A percentile compares a stretch with the other conserved stretches of the same genome.
Evolutionary conservation across 2,888 invertebrate genomes (phyloP).

Genomic region (Mesorhabditis belari): DNA sequence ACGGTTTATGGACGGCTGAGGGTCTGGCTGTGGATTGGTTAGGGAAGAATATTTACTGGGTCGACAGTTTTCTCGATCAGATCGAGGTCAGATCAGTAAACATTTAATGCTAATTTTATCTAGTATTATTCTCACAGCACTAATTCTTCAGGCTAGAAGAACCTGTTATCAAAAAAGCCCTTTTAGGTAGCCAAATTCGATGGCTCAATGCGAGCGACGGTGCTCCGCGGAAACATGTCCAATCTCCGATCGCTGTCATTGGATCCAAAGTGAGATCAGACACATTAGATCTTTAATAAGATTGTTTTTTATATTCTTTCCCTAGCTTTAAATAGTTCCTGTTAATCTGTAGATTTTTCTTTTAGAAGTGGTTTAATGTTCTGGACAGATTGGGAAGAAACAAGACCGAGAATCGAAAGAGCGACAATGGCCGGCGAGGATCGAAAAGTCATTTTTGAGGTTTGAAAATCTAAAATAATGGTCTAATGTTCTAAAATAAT

Average conservation of each 20-base stretch:
- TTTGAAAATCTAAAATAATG: no score
- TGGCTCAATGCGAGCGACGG: conserved; percentile 70
- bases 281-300: no score
- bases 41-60: conserved; percentile 78
- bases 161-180: conserved; percentile 68
- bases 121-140: no score
- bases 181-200: conserved; percentile 65
- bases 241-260: conserved; percentile 75
- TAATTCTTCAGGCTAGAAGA: no score
- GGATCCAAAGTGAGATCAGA: conserved; percentile 69
- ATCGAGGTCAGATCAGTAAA: conserved; percentile 24
- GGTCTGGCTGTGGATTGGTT: conserved; percentile 84
- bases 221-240: conserved; percentile 75
- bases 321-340: no score
- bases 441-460: conserved; percentile 63
- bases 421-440: conserved; percentile 70
- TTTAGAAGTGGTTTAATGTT: conserved; percentile 61
- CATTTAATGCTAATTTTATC: no score
- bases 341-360: no score
- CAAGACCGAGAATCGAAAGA: conserved; percentile 73
- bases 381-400: conserved; percentile 76
- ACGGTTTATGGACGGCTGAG: conserved; percentile 78
- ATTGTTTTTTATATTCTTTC: no score
- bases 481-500: no score
- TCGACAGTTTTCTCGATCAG: conserved; percentile 29